Percentiles rank a stretch among this genome's conserved stretches.
Conservation (phyloP, 2,113 vertebrate genomes). For the Dicentrarchus labrax region DNA sequence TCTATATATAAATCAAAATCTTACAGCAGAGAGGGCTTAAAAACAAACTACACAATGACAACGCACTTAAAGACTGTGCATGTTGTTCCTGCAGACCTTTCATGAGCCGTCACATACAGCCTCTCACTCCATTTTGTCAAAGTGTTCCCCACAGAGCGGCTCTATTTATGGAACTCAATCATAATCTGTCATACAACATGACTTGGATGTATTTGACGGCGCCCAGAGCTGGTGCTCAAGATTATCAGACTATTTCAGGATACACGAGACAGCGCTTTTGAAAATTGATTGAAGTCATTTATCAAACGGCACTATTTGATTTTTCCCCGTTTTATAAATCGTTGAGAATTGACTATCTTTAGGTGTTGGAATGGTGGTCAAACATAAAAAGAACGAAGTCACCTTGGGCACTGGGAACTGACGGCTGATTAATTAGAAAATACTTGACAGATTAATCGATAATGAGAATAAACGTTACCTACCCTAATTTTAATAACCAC, state of each 20-base stretch:
- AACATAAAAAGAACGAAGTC: neutral
- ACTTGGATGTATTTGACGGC: neutral
- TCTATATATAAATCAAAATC: neutral
- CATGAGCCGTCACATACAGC: slow-evolving; percentile 11
- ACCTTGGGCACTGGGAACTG: neutral
- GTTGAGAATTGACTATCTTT: neutral
- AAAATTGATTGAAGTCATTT: neutral
- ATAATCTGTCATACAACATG: slow-evolving; percentile 31
- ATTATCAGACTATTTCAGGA: slow-evolving; percentile 14
- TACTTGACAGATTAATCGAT: neutral
- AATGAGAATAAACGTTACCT: too few species aligned
- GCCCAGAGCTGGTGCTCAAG: neutral
- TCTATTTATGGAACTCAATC: slow-evolving; percentile 36
- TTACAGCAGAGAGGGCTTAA: neutral
- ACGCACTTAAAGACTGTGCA: neutral
- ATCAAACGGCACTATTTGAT: neutral
- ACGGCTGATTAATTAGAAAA: neutral
- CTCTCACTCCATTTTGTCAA: slow-evolving; percentile 25
- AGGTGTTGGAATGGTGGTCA: neutral
- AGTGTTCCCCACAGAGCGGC: slow-evolving; percentile 8
- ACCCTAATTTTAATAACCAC: neutral
- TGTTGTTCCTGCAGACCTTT: slow-evolving; percentile 16
- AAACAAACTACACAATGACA: neutral
- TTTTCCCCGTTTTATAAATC: neutral
- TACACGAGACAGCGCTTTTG: neutral